Evolutionary conservation across 1,140 invertebrate genomes (phyloP), one percentile per base, ranked within the genome.

Genomic region (Teleogryllus occipitalis): DNA sequence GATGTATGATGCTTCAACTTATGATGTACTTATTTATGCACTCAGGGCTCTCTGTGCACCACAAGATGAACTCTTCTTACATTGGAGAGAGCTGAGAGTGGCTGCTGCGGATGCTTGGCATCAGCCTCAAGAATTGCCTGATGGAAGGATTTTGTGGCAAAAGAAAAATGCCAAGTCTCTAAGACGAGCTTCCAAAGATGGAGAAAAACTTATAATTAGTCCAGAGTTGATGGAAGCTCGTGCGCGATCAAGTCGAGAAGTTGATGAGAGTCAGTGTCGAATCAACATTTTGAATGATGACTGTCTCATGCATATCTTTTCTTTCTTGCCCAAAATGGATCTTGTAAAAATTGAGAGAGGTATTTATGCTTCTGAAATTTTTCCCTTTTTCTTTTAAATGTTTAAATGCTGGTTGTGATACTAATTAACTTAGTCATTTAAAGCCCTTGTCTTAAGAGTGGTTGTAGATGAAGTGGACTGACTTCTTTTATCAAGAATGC

Each of bases 301-400:
- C 22, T 80, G 79, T 47, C 79, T 80, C n/a, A 76, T 72, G 46
- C 79, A 77, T 18, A 46, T 80, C 39, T 80, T 80, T 46, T 65
- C 75, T 0, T 77, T 72, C 15, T 65, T 80, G n/a, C 27, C 18
- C 12, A 80, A 80, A 65, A 76, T 48, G 15, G 79, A 77, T 12
- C 75, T 47, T 8, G 47, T 80, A 12, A 77, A 54, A 22, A 77
- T 80, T 65, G 79, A 80, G 46, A 76, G 79, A 77, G 79, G 79
- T 80, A 80, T 72, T n/a, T 12, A 15, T 2, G 14, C 65, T 48
- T 12, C 7, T 39, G 12, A 65, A 8, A 49, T 18, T 78, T 49
- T 15, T 65, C 21, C 15, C 65, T 10, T 49, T 75, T 79, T 15
- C 21, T 18, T 79, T 46, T 14, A 27, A 49, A 22, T 48, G 8